Conservation (phyloP, 92 coral and sea anemone species). For the Palythoa grandiflora region DNA sequence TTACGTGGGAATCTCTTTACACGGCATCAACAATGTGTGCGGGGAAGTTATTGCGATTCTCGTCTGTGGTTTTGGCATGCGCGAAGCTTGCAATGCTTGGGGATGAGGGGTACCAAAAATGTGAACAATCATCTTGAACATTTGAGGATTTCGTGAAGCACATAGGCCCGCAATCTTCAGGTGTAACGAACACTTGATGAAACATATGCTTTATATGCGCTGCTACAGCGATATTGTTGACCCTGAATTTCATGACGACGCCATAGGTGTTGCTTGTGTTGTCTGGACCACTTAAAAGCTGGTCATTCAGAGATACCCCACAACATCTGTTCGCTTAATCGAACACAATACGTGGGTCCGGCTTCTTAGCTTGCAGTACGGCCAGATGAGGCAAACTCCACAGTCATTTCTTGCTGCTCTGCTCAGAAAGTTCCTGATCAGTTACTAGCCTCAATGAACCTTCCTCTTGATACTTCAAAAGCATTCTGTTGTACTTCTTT, state of each 20-base stretch:
- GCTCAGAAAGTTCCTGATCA: slow-evolving; percentile 26
- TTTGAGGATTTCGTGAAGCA: too few relatives aligned
- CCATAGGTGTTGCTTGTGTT: slow-evolving; percentile 23
- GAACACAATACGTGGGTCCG: slow-evolving; percentile 29
- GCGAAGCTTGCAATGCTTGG: slow-evolving; percentile 68
- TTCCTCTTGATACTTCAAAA: slow-evolving; percentile 34
- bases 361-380: slow-evolving; percentile 25
- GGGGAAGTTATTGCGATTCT: too few relatives aligned
- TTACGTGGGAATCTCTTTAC: slow-evolving; percentile 58
- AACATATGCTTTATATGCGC: slow-evolving; percentile 13
- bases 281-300: slow-evolving; percentile 30
- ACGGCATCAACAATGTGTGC: slow-evolving; percentile 31
- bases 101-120: slow-evolving; percentile 66
- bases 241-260: slow-evolving; percentile 13
- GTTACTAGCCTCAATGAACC: slow-evolving; percentile 29
- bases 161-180: too few relatives aligned
- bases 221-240: slow-evolving; percentile 11
- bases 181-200: too few relatives aligned
- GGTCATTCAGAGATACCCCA: slow-evolving; percentile 28
- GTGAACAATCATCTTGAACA: slow-evolving; percentile 35
- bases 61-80: slow-evolving; percentile 35
- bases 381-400: slow-evolving; percentile 35
- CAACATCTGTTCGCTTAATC: slow-evolving; percentile 24
- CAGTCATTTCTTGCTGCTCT: slow-evolving; percentile 1
- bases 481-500: slow-evolving; percentile 1